phyloP scores from a whole-genome alignment of 2,797 vertebrate species.

The Betta splendens region DNA sequence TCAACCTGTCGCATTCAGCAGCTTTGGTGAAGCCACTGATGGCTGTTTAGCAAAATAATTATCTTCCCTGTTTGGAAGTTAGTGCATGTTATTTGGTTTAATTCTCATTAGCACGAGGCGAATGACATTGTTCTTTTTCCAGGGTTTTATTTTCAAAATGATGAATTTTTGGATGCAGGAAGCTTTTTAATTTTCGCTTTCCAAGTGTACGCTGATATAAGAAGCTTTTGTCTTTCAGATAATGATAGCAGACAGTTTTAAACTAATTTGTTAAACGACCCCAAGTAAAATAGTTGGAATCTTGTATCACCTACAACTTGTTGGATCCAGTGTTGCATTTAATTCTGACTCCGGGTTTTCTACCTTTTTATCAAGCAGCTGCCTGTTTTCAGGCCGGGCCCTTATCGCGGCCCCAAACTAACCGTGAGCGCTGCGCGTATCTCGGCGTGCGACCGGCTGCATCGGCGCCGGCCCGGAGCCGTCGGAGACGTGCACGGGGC shows the following conservation, averaged over 20 bases:
- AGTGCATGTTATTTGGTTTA: not conserved
- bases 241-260: too few relatives aligned
- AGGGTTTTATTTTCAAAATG: not conserved
- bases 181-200: too few relatives aligned
- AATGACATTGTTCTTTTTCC: not conserved
- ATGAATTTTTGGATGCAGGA: not conserved
- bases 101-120: too few relatives aligned
- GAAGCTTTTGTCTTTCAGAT: too few relatives aligned
- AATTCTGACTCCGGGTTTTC: slow-evolving; percentile 8
- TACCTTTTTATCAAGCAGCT: slow-evolving; percentile 32
- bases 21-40: not conserved
- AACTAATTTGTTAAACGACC: too few relatives aligned
- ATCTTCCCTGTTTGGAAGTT: not conserved
- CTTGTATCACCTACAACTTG: too few relatives aligned
- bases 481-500: slow-evolving; percentile 50
- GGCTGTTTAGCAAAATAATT: not conserved
- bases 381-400: slow-evolving; percentile 32
- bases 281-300: too few relatives aligned
- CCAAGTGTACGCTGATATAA: not conserved
- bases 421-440: slow-evolving; percentile 43
- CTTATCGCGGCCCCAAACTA: slow-evolving; percentile 54
- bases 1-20: slow-evolving; percentile 14
- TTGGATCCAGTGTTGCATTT: not conserved
- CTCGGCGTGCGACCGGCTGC: slow-evolving; percentile 43
- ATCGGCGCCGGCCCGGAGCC: slow-evolving; percentile 39